Evolutionary conservation across 1,140 invertebrate genomes (phyloP), one percentile per base, ranked within the genome.

Genomic region (Platorchestia sp.): DNA sequence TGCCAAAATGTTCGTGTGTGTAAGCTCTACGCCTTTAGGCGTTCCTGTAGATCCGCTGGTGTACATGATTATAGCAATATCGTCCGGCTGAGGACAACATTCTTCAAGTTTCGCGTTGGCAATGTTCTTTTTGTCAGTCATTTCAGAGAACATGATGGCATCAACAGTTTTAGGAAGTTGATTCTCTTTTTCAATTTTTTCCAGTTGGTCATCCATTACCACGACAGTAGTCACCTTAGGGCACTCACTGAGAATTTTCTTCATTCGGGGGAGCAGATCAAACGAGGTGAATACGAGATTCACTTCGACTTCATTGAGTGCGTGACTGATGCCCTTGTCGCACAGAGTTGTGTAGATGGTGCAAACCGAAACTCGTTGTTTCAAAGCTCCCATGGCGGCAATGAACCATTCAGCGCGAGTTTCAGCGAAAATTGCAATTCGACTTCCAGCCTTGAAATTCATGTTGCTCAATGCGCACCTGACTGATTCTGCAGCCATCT

Each of bases 1-100:
- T 86, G 98, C 97, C 96, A 99, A 98, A 96, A 99, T 98, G 97
- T 99, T 99, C 96, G 98, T 98, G 97, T 99, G 99, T 0, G 98
- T 98, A 14, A 96, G 95, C 43, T 96, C 96, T 0, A 96, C 96
- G 96, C 97, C 97, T 96, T 97, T 97, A 27, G 97, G 97, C 44
- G 97, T 96, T 45, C 97, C 97, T 51, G 97, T 97, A n/a, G 97
- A 97, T 42, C 97, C 97, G 96, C 97, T 97, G 7, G 97, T 97
- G 96, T 97, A 97, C 97, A 97, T 97, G 86, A 97, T 97, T 93
- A 97, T 97, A 16, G 97, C 97, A 42, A 97, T 96, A 96, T 97
- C 97, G 45, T 97, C 96, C 19, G 95, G 44, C 95, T 95, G 22
- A 44, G 53, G 75, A 43, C 45, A 51, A 14, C 41, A 45, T 95